A percentile compares a stretch with the other conserved stretches of the same genome.
Evolutionary conservation across 2,113 vertebrate genomes (phyloP).

Genomic region (Rattus norvegicus): GRCr8 NC_086026.1:76594501-76595000

Average conservation of each 20-base stretch:
- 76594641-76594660: background rate
- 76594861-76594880: background rate
- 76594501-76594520: background rate
- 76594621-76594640: background rate
- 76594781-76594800: background rate
- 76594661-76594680: background rate
- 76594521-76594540: background rate
- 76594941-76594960: background rate
- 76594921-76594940: background rate
- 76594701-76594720: background rate
- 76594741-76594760: background rate
- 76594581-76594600: background rate
- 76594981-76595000: background rate
- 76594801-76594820: background rate
- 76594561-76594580: background rate
- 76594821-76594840: background rate
- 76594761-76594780: background rate
- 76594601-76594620: background rate
- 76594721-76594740: background rate
- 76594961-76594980: background rate
- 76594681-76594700: background rate
- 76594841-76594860: background rate
- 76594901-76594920: background rate
- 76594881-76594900: background rate
- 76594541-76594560: constrained; percentile 17